phyloP scores from a whole-genome alignment of 2,797 vertebrate species.

The Melanotaenia nigrans region DNA sequence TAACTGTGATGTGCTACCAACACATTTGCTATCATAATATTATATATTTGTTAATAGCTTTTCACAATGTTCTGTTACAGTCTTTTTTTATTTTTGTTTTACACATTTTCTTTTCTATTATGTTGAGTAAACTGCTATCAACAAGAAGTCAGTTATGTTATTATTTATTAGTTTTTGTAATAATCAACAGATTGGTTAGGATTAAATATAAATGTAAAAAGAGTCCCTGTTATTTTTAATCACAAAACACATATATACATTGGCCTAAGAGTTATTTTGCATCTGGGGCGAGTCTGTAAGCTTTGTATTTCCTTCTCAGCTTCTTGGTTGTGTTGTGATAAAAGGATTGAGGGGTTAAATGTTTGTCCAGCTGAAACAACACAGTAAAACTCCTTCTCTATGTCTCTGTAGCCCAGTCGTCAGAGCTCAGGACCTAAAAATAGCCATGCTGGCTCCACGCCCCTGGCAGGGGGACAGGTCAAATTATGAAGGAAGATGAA shows the following conservation, averaged over 20 bases:
- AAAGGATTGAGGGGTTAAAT: slow-evolving; percentile 80
- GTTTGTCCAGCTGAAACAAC: slow-evolving; percentile 84
- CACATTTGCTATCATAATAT: not conserved
- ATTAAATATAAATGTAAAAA: slow-evolving; percentile 5
- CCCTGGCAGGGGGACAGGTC: slow-evolving; percentile 95
- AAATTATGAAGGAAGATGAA: slow-evolving; percentile 92
- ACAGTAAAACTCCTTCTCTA: slow-evolving; percentile 79
- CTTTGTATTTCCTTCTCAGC: slow-evolving; percentile 61
- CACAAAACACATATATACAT: slow-evolving; percentile 30
- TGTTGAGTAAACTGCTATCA: not conserved
- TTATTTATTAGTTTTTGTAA: not conserved
- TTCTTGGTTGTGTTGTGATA: slow-evolving; percentile 62
- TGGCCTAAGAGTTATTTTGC: slow-evolving; percentile 40
- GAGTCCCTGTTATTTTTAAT: slow-evolving; percentile 31
- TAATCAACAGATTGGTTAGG: not conserved
- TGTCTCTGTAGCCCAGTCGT: slow-evolving; percentile 77
- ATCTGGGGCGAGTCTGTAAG: slow-evolving; percentile 55
- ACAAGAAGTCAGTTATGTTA: not conserved
- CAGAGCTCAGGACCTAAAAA: slow-evolving; percentile 92
- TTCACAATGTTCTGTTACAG: not conserved
- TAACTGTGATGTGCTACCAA: slow-evolving; percentile 29
- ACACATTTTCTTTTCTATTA: slow-evolving; percentile 6
- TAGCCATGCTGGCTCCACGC: slow-evolving; percentile 90
- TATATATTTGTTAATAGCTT: slow-evolving; percentile 10
- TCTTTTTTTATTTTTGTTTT: not conserved